Base-by-base conservation (phyloP, 1,140 invertebrate genomes). In the Heliconius eleuchia region DNA sequence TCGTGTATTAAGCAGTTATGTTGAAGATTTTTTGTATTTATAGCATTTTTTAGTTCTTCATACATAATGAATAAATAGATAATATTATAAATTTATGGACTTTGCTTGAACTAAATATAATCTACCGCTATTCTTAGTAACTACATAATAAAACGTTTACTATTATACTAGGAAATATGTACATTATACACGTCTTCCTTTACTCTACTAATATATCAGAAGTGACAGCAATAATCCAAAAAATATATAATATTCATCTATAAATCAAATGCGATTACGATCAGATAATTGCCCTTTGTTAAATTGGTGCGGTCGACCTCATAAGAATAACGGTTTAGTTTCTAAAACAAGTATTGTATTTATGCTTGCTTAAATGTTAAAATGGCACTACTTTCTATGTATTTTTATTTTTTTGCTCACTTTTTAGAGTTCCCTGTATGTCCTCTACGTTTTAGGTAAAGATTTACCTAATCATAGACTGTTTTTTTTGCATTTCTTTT, bases 271-370 rank as follows among this genome's bases (percentile, higher is more conserved):
- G 57, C 76, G 83, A 84, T 84, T 79, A 84, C 77, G 73, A 83
- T 84, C 83, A 75, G 81, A 82, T 84, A 84, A 84, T 84, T 84
- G 83, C 83, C 66, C 78, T 84, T 84, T 84, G 81, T 81, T 83
- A 80, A 79, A 76, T 80, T 73, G 78, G 78, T 80, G 79, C 74
- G 82, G 71, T 73, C 75, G 79, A 72, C 75, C 72, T 80, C 75
- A 42, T 74, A 77, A 77, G 72, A 80, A 77, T 77, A 76, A 77
- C 71, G 79, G 79, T 75, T 71, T 75, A 57, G 71, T 78, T 73
- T 71, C 42, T 50, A 66, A 71, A 72, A 72, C 76, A 66, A 71
- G 60, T 75, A 34, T 76, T 76, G 74, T 39, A 66, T 76, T 46
- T 76, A 76, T 76, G 74, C 74, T 30, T 66, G 23, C 60, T 66